Base-by-base conservation (phyloP, 2,113 vertebrate genomes). In the Anthoscopus minutus region DNA sequence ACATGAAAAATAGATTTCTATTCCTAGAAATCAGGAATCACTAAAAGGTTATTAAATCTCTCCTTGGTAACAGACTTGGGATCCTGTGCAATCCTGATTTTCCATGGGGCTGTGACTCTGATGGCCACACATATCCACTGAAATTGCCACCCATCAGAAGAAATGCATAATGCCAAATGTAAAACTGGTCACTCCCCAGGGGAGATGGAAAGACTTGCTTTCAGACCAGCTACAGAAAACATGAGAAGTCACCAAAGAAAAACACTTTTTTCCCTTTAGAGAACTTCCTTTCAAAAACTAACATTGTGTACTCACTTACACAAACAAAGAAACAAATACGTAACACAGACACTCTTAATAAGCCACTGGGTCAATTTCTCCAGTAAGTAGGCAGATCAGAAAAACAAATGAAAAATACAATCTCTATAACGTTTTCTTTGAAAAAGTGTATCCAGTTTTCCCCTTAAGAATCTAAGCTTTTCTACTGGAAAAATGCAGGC, bases 301-400 rank as follows among this genome's bases (percentile, higher is more conserved):
- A 60, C 47, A 93, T n/a, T n/a, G n/a, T 9, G 20, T 28, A 71
- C 76, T 79, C 84, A 84, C n/a, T 91, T 77, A 72, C 1, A 11
- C 42, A 88, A 94, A 87, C 62, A 88, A 73, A 91, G 30, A 94
- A 95, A 88, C 42, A 89, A 88, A 89, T 37, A 58, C 11, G 44
- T 13, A 80, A 66, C 54, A 89, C n/a, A 53, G 48, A 42, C n/a
- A 38, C 51, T 60, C 66, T 48, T 47, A 70, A 62, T 40, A 89
- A 61, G 51, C 18, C 74, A 91, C 6, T 22, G 16, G 74, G 67
- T 82, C 70, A 88, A 65, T 48, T 70, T 91, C 58, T 73, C 33
- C 58, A 85, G 7, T 53, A 38, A 67, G 57, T 2, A 74, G 16
- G 44, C 78, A 87, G 74, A 67, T 28, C 7, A 84, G 44, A 45